Evolutionary conservation across 35 echinoderm and acorn worm species (phyloP).

Genomic region (Anneissia japonica): DNA sequence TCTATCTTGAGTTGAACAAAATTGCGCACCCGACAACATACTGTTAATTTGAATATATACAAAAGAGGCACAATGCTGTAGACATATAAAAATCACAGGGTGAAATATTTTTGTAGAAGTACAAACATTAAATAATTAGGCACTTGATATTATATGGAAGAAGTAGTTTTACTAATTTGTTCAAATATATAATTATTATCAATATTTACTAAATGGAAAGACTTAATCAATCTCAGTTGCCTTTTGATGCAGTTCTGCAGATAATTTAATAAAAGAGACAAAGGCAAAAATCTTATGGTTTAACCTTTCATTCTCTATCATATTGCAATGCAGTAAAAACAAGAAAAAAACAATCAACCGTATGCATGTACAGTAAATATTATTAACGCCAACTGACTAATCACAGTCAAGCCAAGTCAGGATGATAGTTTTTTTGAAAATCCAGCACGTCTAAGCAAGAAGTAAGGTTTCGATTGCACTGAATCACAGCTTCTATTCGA

Average conservation of each 20-base stretch:
- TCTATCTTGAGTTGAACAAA: neutral
- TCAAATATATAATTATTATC: neutral
- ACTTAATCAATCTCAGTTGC: neutral
- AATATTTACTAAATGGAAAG: neutral
- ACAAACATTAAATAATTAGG: neutral
- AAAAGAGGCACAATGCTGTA: neutral
- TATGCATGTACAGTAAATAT: too few relatives aligned
- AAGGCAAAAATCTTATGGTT: neutral
- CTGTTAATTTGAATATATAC: neutral
- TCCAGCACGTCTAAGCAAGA: too few relatives aligned
- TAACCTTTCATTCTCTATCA: neutral
- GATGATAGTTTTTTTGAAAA: too few relatives aligned
- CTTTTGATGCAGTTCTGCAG: neutral
- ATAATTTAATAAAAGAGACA: neutral
- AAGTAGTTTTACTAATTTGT: neutral
- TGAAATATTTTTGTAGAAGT: too few relatives aligned
- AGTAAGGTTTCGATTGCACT: too few relatives aligned
- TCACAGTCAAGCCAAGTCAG: too few relatives aligned
- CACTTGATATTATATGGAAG: neutral
- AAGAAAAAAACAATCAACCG: too few relatives aligned
- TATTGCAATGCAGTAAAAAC: neutral
- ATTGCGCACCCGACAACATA: neutral
- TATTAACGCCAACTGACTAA: too few relatives aligned
- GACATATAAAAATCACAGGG: neutral
- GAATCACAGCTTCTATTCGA: constrained; percentile 3